Evolutionary conservation across 2,797 vertebrate species (phyloP).

Genomic region (Scarus forsteni): DNA sequence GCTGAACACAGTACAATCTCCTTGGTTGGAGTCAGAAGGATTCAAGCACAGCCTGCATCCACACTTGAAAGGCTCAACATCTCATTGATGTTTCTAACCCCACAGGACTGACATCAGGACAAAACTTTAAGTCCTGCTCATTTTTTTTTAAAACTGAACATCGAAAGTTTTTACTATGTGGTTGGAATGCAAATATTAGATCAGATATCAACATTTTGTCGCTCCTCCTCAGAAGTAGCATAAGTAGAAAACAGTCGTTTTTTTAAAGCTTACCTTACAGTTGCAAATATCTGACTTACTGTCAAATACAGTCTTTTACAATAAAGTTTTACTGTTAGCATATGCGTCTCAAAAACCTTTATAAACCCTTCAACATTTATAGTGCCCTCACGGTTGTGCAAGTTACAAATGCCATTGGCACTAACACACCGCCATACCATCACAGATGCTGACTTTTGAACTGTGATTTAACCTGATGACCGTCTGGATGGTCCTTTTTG

Average conservation of each 20-base stretch:
- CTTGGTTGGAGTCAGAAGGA: constrained; percentile 54
- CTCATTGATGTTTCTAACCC: constrained; percentile 65
- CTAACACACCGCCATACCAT: too few relatives aligned
- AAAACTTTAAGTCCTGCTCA: constrained; percentile 49
- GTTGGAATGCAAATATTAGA: constrained; percentile 49
- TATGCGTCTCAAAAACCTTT: too few relatives aligned
- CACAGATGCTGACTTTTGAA: too few relatives aligned
- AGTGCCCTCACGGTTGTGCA: too few relatives aligned
- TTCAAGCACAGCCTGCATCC: constrained; percentile 45
- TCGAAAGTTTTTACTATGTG: constrained; percentile 41
- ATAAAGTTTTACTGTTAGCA: too few relatives aligned
- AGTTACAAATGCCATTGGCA: too few relatives aligned
- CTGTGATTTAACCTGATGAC: too few relatives aligned
- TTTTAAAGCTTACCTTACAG: constrained; percentile 2
- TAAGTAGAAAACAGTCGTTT: constrained; percentile 18
- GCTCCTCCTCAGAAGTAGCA: constrained; percentile 12
- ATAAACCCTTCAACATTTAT: too few relatives aligned
- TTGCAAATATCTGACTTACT: constrained; percentile 12
- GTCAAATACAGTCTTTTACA: too few relatives aligned
- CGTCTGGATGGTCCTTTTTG: too few relatives aligned
- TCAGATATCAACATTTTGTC: constrained; percentile 28
- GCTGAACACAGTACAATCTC: constrained; percentile 46
- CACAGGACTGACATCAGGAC: constrained; percentile 55
- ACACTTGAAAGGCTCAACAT: constrained; percentile 61
- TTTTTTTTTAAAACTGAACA: constrained; percentile 64